Percentiles rank a stretch among this genome's conserved stretches.
Conservation (phyloP, 1,140 invertebrate genomes). For the Cylas formicarius region DNA sequence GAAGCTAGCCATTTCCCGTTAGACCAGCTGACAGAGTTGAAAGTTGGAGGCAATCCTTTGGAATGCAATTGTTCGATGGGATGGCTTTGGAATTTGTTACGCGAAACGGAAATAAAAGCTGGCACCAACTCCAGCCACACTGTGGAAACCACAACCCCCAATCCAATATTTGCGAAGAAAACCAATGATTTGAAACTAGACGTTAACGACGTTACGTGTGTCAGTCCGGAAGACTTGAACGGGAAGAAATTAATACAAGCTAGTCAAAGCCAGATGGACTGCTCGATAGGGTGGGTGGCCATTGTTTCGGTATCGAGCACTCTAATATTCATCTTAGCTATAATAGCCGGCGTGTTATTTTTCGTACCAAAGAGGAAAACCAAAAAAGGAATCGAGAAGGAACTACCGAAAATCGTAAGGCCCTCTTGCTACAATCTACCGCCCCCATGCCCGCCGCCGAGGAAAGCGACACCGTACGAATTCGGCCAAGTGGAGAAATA, state of each 20-base stretch:
- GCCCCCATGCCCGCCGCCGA: conserved; percentile 16
- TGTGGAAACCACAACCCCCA: conserved; percentile 5
- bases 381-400: conserved; percentile 29
- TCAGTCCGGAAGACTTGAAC: conserved; percentile 46
- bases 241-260: conserved; percentile 46
- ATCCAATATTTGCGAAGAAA: conserved; percentile 16
- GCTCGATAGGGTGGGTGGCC: conserved; percentile 53
- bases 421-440: conserved; percentile 17
- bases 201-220: conserved; percentile 49
- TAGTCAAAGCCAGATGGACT: conserved; percentile 53
- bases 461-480: conserved; percentile 27
- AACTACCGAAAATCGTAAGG: conserved; percentile 15
- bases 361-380: conserved; percentile 47
- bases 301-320: conserved; percentile 49
- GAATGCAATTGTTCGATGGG: conserved; percentile 80
- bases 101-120: conserved; percentile 43
- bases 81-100: conserved; percentile 74
- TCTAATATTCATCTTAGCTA: conserved; percentile 49
- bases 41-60: conserved; percentile 73
- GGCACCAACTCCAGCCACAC: conserved; percentile 32
- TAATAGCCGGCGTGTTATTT: conserved; percentile 49
- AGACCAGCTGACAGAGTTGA: conserved; percentile 60
- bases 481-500: conserved; percentile 46
- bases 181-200: conserved; percentile 32
- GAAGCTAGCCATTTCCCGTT: conserved; percentile 74